Percentiles rank a stretch among this genome's conserved stretches.
These are phyloP conservation scores for Exaiptasia diaphana DNA, from an alignment of 64 coral and sea anemone genomes.

Conservation along the genomic window DNA sequence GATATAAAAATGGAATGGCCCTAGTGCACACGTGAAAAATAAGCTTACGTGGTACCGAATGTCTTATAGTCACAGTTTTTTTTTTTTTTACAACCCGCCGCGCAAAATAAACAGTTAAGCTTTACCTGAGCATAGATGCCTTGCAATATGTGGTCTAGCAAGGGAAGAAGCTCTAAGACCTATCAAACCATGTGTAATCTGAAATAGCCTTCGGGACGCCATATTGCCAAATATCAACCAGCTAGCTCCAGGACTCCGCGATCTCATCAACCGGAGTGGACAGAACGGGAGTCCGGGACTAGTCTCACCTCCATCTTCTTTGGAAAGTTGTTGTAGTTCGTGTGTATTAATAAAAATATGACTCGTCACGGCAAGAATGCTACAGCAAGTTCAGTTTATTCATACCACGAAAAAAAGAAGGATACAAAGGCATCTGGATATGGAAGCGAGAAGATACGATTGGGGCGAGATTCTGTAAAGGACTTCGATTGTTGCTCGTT, in stretches of 20 bases:
- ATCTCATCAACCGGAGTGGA: too few species aligned
- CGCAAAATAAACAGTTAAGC: neutral
- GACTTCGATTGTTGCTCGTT: conserved; percentile 94
- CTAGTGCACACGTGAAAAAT: too few species aligned
- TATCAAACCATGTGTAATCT: conserved; percentile 44
- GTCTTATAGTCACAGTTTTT: too few species aligned
- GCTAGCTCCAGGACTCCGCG: too few species aligned
- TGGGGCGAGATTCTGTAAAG: conserved; percentile 96
- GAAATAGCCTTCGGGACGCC: conserved; percentile 52
- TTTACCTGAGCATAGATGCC: conserved; percentile 53
- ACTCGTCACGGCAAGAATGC: conserved; percentile 92
- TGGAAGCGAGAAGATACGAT: conserved; percentile 88
- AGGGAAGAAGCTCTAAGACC: neutral
- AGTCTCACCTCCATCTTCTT: too few species aligned
- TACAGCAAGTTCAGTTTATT: conserved; percentile 89
- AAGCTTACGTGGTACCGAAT: too few species aligned
- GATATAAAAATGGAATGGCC: too few species aligned
- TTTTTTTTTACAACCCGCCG: too few species aligned
- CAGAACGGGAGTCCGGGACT: too few species aligned
- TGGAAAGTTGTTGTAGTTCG: neutral
- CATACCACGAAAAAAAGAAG: conserved; percentile 92
- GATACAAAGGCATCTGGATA: conserved; percentile 88
- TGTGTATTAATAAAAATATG: conserved; percentile 34
- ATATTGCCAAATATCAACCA: too few species aligned
- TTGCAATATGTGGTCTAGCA: neutral